Percentiles rank a stretch among this genome's conserved stretches.
Evolutionary conservation across 2,888 invertebrate species (phyloP).

Genomic region (Neria commutata): DNA sequence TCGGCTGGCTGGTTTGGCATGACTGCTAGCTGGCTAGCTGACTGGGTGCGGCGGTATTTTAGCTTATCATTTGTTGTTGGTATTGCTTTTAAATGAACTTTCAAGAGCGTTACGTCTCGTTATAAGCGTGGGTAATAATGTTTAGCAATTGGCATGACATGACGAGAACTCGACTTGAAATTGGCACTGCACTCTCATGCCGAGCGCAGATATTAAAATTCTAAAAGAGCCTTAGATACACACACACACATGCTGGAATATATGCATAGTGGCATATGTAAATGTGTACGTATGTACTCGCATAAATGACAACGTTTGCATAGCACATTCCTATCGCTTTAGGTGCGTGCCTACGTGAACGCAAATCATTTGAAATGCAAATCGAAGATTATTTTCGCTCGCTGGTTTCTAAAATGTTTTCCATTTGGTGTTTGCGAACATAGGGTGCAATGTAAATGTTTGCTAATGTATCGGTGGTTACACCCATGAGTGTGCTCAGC

Average conservation of each 20-base stretch:
- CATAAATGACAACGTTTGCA: no score
- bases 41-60: constrained; percentile 35
- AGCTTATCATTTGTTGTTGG: constrained; percentile 20
- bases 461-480: no score
- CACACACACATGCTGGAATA: not conserved
- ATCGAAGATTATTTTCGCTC: not conserved
- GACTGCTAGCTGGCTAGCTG: constrained; percentile 7
- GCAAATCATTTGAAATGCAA: not conserved
- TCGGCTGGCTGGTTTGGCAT: not conserved
- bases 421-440: no score
- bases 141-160: constrained; percentile 22
- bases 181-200: constrained; percentile 30
- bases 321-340: no score
- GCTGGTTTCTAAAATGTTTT: no score
- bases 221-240: no score
- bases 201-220: no score
- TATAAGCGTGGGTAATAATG: constrained; percentile 20
- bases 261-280: constrained; percentile 7
- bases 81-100: constrained; percentile 7
- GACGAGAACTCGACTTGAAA: constrained; percentile 15
- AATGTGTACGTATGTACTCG: no score
- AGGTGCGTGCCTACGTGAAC: no score
- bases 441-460: no score
- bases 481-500: no score
- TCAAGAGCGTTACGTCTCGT: constrained; percentile 17